Percentiles rank a stretch among this genome's conserved stretches.
phyloP scores from a whole-genome alignment of 2,113 vertebrate species.

The Thunnus maccoyii region DNA sequence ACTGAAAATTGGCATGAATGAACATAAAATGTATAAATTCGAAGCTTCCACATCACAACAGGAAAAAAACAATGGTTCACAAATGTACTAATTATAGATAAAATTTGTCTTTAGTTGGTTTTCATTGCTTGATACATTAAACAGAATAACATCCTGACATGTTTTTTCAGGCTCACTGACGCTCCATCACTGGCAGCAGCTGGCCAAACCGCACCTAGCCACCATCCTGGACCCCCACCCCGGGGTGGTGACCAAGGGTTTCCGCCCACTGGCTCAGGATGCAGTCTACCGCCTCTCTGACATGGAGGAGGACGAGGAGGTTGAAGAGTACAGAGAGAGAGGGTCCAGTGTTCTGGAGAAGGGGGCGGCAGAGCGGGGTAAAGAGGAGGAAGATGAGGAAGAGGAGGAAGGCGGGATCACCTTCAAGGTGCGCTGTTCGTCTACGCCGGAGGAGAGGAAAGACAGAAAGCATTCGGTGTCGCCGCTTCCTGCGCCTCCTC shows the following conservation, averaged over 20 bases:
- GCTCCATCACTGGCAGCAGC: slow-evolving; percentile 98
- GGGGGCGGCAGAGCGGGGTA: slow-evolving; percentile 67
- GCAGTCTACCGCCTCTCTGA: slow-evolving; percentile 89
- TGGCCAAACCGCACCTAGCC: slow-evolving; percentile 95
- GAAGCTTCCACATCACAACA: too few species aligned
- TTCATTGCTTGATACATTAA: too few species aligned
- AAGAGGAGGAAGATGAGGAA: slow-evolving; percentile 71
- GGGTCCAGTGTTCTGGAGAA: slow-evolving; percentile 55
- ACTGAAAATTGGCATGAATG: too few species aligned
- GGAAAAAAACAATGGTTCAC: too few species aligned
- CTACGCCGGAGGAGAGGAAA: slow-evolving; percentile 83
- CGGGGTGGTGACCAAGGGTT: slow-evolving; percentile 97
- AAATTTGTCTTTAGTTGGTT: too few species aligned
- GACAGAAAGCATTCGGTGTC: slow-evolving; percentile 44
- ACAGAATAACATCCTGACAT: neutral
- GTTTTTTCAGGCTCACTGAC: slow-evolving; percentile 92
- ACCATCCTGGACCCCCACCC: slow-evolving; percentile 96
- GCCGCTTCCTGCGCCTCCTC: neutral
- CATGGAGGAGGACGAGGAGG: slow-evolving; percentile 93
- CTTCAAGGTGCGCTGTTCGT: slow-evolving; percentile 87
- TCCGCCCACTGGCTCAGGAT: slow-evolving; percentile 89
- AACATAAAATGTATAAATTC: too few species aligned
- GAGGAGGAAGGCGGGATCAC: slow-evolving; percentile 90
- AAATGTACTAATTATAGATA: too few species aligned
- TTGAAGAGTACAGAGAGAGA: slow-evolving; percentile 43